Conservation (phyloP, 2,113 vertebrate species). For the Bubalus kerabau region DNA sequence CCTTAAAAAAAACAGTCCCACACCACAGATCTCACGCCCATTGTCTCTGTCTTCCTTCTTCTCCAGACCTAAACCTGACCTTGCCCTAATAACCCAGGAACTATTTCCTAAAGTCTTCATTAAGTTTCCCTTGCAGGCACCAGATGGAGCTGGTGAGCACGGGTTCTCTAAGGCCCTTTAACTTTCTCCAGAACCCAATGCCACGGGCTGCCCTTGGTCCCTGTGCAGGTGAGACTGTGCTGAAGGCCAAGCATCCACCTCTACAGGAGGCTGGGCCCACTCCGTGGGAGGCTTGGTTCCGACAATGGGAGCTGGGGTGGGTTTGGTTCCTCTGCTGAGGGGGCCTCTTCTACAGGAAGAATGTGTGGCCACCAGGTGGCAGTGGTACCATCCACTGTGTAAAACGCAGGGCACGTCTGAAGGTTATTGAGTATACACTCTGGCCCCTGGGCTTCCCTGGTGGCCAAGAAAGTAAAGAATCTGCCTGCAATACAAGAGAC, state of each 20-base stretch:
- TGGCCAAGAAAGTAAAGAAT: neutral
- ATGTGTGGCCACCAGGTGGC: constrained; percentile 49
- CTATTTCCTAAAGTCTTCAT: neutral
- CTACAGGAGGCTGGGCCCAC: neutral
- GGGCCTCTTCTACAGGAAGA: neutral
- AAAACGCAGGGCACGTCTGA: neutral
- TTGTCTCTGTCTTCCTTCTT: neutral
- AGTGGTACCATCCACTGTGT: neutral
- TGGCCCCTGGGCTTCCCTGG: neutral
- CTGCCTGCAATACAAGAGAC: neutral
- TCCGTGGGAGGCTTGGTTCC: neutral
- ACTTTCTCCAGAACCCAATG: neutral
- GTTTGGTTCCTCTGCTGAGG: neutral
- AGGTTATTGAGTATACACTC: neutral
- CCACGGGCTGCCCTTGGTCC: neutral
- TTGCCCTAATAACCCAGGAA: neutral
- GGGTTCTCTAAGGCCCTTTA: neutral
- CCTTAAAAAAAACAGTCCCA: neutral
- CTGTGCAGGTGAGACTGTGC: neutral
- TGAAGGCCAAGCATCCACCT: neutral
- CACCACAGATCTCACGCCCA: neutral
- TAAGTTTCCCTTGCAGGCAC: neutral
- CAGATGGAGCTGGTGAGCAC: neutral
- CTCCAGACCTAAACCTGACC: neutral
- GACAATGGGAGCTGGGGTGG: neutral